A percentile compares a stretch with the other conserved stretches of the same genome.
Conservation (phyloP, 1,140 invertebrate genomes). For the Globodera rostochiensis region DNA sequence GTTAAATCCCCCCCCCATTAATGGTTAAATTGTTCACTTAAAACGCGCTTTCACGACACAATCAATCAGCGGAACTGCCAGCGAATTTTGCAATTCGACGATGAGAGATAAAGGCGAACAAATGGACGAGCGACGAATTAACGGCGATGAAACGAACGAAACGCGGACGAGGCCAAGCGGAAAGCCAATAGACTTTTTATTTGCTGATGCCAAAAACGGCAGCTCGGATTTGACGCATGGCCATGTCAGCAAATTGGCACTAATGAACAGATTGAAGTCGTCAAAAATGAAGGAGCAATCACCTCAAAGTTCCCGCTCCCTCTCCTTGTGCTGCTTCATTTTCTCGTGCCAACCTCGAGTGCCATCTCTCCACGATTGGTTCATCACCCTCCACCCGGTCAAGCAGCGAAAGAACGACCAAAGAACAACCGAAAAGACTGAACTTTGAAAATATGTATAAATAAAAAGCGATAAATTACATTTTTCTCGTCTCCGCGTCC, state of each 20-base stretch:
- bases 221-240: neutral
- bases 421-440: neutral
- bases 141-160: neutral
- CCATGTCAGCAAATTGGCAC: neutral
- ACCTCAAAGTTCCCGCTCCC: neutral
- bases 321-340: neutral
- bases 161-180: neutral
- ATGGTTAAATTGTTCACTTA: neutral
- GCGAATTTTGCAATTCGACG: neutral
- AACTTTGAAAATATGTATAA: neutral
- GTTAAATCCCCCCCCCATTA: too few relatives aligned
- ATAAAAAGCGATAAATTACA: neutral
- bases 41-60: neutral
- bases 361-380: neutral
- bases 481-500: neutral
- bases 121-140: neutral
- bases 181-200: neutral
- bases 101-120: neutral
- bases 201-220: neutral
- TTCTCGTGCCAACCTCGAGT: neutral
- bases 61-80: neutral
- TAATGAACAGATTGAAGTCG: constrained; percentile 7
- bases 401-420: neutral
- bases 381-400: neutral
- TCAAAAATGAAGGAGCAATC: constrained; percentile 11